Base-by-base conservation (phyloP, 2,888 invertebrate species). In the Microchrysa polita region DNA sequence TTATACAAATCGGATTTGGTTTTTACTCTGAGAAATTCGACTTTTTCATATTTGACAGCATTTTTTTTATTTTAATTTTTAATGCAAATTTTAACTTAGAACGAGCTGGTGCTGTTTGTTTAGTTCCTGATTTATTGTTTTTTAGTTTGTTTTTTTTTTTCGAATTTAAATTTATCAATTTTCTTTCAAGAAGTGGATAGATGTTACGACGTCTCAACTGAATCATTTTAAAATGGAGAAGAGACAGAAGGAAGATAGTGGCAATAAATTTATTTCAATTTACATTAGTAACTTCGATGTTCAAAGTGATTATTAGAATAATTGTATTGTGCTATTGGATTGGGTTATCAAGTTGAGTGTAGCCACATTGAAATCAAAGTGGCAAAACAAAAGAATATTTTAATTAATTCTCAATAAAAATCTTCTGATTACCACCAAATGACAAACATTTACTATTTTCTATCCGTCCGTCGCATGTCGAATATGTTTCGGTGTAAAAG, bases 401-500 rank as follows among this genome's bases (percentile, higher is more conserved):
- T 34, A 7, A 5, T 34, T 34, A 34, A n/a, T n/a, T n/a, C n/a
- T n/a, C n/a, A n/a, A 22, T 2, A 65, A 44, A 44, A 20, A 44
- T 18, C 14, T 65, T n/a, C 23, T 23, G 23, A 59, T 34, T 59
- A 59, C 22, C 59, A 23, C 27, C 2, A 59, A 22, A 48, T 48
- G 12, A 7, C 48, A 48, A n/a, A 48, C 16, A 48, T 53, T 57
- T 57, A 7, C 27, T 27, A 59, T 59, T 59, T 10, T 27, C 7
- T 23, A 9, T 27, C 4, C 23, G 23, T 23, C n/a, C n/a, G 20
- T 59, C 23, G 4, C 7, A 59, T 59, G n/a, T n/a, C n/a, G 22
- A 57, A 59, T 59, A 61, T 61, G 40, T 61, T n/a, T 61, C 40
- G 27, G 27, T 67, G 23, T 67, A 53, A 67, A 67, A 67, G 53